Evolutionary conservation across 2,797 vertebrate genomes (phyloP).

Genomic region (Serranus cabrilla): DNA sequence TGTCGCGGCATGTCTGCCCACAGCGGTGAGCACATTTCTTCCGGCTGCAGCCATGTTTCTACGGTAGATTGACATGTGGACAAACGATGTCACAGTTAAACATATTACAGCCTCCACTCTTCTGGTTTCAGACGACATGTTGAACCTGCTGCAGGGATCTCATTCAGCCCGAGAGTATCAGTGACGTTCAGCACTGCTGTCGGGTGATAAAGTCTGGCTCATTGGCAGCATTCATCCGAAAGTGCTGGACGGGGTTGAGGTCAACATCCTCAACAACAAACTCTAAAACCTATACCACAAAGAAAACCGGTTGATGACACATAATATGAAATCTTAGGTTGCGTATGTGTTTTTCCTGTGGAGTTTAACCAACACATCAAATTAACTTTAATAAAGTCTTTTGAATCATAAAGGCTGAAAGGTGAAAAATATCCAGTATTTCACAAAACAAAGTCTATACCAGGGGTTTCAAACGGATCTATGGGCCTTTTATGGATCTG

Average conservation of each 20-base stretch:
- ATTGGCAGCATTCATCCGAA: background rate
- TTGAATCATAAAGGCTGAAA: background rate
- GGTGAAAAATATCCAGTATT: background rate
- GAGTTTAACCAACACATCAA: background rate
- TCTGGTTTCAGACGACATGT: background rate
- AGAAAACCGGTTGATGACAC: no score
- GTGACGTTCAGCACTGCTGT: background rate
- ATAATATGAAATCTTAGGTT: no score
- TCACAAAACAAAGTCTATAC: background rate
- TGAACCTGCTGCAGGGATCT: background rate
- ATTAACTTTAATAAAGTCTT: background rate
- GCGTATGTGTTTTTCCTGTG: background rate
- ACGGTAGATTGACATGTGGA: background rate
- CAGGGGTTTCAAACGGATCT: no score
- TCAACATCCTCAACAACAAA: background rate
- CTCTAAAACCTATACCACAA: no score
- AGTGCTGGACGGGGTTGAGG: background rate
- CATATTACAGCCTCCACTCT: background rate
- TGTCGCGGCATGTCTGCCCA: background rate
- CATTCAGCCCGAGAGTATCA: background rate
- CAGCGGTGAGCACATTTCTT: slow-evolving; percentile 13
- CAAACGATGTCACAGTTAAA: background rate
- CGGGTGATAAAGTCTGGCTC: background rate
- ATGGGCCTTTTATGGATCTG: no score
- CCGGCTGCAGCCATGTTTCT: background rate